Base-by-base conservation (phyloP, 1,140 invertebrate genomes). In the Agrilus planipennis region DNA sequence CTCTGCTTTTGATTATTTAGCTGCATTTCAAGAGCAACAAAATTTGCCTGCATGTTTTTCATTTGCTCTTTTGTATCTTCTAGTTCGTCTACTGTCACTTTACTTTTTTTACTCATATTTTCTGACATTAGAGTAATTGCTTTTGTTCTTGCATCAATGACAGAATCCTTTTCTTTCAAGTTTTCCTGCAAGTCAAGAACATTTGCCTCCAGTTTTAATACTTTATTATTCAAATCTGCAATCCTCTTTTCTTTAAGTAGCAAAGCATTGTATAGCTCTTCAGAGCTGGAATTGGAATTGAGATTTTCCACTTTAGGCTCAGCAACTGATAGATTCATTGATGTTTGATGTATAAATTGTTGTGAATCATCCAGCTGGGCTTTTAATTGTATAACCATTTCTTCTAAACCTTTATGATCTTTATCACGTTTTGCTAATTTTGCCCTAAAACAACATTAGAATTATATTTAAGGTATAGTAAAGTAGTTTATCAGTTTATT, bases 161-260 rank as follows among this genome's bases (percentile, higher is more conserved):
- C 81, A 53, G 80, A 78, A 59, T 89, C 84, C 60, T 89, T 89
- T 55, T 89, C 86, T 54, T 78, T 79, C 14, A 88, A 68, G 62
- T 78, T 81, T 62, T 89, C 85, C 65, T 79, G 75, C 38, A 83
- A 65, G 62, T 81, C 79, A 22, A 81, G 53, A 34, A 82, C 68
- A 45, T 65, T 70, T 7, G 69, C 72, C 56, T 84, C 77, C 46
- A 82, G 57, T 57, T 76, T 72, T 45, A 68, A 60, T 40, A 78
- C 69, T 58, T 70, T 75, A 14, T 50, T 49, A 57, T 61, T 65
- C n/a, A 70, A 49, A 39, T 70, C 65, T 2, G 52, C 41, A 25
- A 72, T 65, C 50, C 60, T 64, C 32, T 59, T 65, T 29, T 73
- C 68, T 42, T 70, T 74, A 34, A 57, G 64, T 37, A 63, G 60